Percentiles rank a stretch among this genome's conserved stretches.
These are phyloP conservation scores for Potorous gilbertii DNA, from an alignment of 2,797 vertebrate species.

Conservation along the genomic window DNA sequence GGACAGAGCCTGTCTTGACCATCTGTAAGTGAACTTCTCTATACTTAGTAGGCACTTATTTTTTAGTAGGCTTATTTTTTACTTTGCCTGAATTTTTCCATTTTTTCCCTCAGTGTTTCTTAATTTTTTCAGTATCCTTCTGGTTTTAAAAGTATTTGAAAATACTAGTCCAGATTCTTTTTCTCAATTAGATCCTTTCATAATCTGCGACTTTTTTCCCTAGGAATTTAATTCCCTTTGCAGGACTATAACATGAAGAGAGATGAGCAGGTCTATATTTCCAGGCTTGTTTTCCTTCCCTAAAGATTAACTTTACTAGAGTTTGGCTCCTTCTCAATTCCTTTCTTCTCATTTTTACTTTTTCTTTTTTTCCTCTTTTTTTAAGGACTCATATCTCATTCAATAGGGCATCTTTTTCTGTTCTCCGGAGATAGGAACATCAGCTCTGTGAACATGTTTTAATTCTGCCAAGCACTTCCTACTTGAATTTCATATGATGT, in stretches of 20 bases:
- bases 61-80: not conserved
- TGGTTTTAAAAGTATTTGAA: constrained; percentile 76
- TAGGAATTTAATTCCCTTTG: constrained; percentile 76
- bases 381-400: constrained; percentile 67
- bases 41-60: not conserved
- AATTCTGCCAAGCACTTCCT: constrained; percentile 1
- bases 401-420: not conserved
- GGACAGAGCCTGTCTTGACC: not conserved
- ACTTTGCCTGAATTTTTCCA: constrained; percentile 48
- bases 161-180: constrained; percentile 71
- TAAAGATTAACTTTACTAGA: constrained; percentile 76
- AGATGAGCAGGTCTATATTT: constrained; percentile 72
- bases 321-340: constrained; percentile 60
- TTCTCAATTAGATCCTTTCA: constrained; percentile 73
- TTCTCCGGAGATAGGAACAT: constrained; percentile 54
- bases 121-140: constrained; percentile 75
- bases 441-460: not conserved
- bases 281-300: constrained; percentile 73
- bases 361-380: not conserved
- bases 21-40: not conserved
- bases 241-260: constrained; percentile 64
- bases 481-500: constrained; percentile 24
- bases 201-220: constrained; percentile 60
- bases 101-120: constrained; percentile 71
- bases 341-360: constrained; percentile 73